Conservation (phyloP, 2,113 vertebrate species). For the Urocynchramus pylzowi region DNA sequence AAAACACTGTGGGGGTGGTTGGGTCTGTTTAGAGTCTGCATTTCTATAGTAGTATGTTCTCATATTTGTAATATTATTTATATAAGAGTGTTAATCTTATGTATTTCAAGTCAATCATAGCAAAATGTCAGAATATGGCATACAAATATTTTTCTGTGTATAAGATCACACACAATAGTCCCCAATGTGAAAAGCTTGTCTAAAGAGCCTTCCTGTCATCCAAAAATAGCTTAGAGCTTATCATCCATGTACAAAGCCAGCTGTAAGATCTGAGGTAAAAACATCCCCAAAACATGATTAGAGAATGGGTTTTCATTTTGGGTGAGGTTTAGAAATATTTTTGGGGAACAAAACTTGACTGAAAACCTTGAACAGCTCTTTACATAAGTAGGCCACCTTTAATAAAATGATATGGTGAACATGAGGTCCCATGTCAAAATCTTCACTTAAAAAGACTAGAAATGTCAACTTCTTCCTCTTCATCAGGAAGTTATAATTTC, state of each 20-base stretch:
- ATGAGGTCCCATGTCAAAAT: background rate
- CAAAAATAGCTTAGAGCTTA: background rate
- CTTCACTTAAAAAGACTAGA: background rate
- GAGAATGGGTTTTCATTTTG: background rate
- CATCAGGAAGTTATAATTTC: background rate
- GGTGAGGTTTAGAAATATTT: background rate
- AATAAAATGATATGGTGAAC: background rate
- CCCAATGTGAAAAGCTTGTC: background rate
- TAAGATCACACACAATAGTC: background rate
- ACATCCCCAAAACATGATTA: background rate
- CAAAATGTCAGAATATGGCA: background rate
- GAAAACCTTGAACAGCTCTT: background rate
- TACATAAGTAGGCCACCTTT: background rate
- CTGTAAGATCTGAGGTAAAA: background rate
- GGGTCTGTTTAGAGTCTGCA: background rate
- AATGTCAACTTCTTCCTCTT: background rate
- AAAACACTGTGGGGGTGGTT: background rate
- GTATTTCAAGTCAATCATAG: background rate
- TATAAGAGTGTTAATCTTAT: background rate
- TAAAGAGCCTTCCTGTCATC: background rate
- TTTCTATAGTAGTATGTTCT: background rate
- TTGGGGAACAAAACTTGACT: background rate
- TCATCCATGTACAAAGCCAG: background rate
- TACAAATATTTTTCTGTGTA: background rate
- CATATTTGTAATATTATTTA: background rate